Evolutionary conservation across 2,113 vertebrate species (phyloP), one percentile per base, ranked within the genome.

Genomic region (Diphyllodes magnificus): DNA sequence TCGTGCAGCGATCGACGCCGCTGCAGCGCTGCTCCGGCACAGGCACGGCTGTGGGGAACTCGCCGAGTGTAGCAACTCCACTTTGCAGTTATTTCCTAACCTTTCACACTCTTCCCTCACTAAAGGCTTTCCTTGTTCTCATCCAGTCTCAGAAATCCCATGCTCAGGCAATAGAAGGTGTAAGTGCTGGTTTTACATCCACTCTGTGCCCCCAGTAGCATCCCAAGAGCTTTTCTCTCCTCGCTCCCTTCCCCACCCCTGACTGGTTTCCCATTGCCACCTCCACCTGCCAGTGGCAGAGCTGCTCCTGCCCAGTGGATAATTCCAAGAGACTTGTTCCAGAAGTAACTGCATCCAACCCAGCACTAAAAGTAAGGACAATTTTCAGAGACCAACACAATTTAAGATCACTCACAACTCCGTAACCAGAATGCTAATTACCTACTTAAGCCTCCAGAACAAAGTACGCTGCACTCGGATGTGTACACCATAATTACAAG

Each of bases 401-500:
- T 88, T 90, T 92, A 73, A 51, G 88, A 88, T 91, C 71, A 33
- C 65, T 76, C 86, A 78, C 69, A 66, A 94, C 79, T 88, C 83
- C 71, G 56, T 94, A 95, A 94, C 92, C 7, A 44, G 93, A 94
- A 66, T 86, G 71, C 92, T 97, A 97, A 97, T 97, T 97, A 90
- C 85, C 76, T 96, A 97, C 86, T 97, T 97, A 97, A 97, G 96
- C 96, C 94, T 95, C 95, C 96, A 97, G 96, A 97, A 97, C 96
- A 96, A 97, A 97, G 86, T 95, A 91, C 25, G 86, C 86, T 54
- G 35, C 71, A 80, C 84, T 93, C 11, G 59, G 86, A 92, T 95
- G 88, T 90, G 95, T 93, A 77, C 13, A 3, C 84, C 59, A 14
- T 96, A 97, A 97, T 97, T 97, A 96, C 24, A 15, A 91, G 91